phyloP scores from a whole-genome alignment of 2,113 vertebrate genomes.

The Pitta sordida region DNA sequence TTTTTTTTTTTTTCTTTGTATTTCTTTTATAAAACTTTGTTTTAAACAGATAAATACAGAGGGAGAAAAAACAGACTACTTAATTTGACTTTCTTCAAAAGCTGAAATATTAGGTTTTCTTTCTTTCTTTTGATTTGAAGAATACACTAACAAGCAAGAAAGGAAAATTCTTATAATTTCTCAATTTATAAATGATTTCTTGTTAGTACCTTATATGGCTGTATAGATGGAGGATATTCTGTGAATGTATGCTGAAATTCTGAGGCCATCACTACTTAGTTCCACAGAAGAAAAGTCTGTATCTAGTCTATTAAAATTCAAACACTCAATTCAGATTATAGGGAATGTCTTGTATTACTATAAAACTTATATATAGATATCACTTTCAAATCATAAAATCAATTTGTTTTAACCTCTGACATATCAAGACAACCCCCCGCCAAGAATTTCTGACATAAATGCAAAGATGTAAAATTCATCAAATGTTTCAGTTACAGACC shows the following conservation, averaged over 20 bases:
- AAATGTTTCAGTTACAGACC: background rate
- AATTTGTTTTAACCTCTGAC: accelerated
- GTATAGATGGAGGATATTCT: background rate
- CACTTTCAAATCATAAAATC: background rate
- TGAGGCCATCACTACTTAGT: accelerated
- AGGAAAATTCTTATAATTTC: background rate
- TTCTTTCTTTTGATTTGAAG: background rate
- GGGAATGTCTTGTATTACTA: background rate
- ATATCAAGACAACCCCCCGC: no score
- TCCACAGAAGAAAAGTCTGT: background rate
- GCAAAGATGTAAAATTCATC: background rate
- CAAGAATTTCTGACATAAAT: background rate
- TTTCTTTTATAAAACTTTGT: no score
- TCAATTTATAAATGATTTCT: background rate
- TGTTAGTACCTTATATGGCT: background rate
- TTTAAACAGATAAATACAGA: background rate
- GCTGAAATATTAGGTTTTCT: background rate
- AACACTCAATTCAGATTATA: background rate
- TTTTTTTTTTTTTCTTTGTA: background rate
- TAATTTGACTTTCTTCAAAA: background rate
- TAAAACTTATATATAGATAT: background rate
- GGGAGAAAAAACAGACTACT: background rate
- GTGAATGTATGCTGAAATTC: background rate
- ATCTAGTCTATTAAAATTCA: background rate
- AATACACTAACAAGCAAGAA: background rate